Conservation (phyloP, 2,888 invertebrate species). For the Stegana nigrithorax region DNA sequence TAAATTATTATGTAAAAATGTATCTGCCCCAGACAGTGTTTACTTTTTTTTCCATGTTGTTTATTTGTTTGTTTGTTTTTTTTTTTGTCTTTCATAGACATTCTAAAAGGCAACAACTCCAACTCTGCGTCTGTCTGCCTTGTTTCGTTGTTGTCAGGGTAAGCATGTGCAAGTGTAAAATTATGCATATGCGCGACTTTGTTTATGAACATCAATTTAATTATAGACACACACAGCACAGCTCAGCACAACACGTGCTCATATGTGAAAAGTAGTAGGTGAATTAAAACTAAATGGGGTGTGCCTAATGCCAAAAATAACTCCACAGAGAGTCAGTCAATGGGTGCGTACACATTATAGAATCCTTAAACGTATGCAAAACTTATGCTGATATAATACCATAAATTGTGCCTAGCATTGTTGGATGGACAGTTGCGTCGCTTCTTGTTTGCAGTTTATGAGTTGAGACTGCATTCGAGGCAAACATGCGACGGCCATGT, state of each 20-base stretch:
- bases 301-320: background rate
- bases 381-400: background rate
- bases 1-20: too few relatives aligned
- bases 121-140: background rate
- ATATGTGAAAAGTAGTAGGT: background rate
- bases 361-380: constrained; percentile 18
- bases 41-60: background rate
- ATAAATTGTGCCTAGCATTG: constrained; percentile 5
- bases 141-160: background rate
- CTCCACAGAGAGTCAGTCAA: background rate
- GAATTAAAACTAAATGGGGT: constrained; percentile 2
- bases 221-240: constrained; percentile 8
- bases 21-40: background rate
- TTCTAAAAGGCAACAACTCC: background rate
- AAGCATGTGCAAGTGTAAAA: background rate
- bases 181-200: too few relatives aligned
- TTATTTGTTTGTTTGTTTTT: background rate
- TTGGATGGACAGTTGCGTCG: background rate
- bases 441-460: background rate
- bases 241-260: constrained; percentile 9
- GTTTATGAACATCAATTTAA: constrained; percentile 7
- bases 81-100: background rate
- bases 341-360: background rate
- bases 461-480: background rate
- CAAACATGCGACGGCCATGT: too few relatives aligned